Evolutionary conservation across 2,888 invertebrate species (phyloP).

Genomic region (Sphinx pinastri): DNA sequence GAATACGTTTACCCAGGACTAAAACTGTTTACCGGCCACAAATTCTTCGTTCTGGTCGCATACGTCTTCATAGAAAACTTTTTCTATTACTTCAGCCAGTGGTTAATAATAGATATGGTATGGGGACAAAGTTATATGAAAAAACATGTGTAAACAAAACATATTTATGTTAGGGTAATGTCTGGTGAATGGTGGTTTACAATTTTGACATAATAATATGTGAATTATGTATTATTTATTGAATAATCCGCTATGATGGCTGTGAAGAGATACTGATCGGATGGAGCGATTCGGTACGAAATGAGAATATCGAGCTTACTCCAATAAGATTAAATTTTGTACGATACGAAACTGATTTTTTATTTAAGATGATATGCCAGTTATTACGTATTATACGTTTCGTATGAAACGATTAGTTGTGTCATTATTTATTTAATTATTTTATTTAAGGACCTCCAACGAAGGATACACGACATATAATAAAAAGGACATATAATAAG

Average conservation of each 20-base stretch:
- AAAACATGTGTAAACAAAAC: slow-evolving; percentile 24
- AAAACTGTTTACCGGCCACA: slow-evolving; percentile 47
- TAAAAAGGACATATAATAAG: no score
- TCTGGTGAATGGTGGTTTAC: slow-evolving; percentile 11
- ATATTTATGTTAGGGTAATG: not conserved
- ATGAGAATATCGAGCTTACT: not conserved
- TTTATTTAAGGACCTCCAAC: no score
- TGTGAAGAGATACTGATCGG: not conserved
- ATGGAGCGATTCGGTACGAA: not conserved
- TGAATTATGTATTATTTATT: slow-evolving; percentile 23
- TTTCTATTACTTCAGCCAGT: slow-evolving; percentile 67
- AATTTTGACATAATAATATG: slow-evolving; percentile 12
- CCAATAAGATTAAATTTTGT: slow-evolving; percentile 6
- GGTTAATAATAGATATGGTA: slow-evolving; percentile 62
- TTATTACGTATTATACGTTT: no score
- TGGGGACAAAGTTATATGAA: slow-evolving; percentile 54
- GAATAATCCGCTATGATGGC: not conserved
- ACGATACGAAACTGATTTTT: not conserved
- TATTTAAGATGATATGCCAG: not conserved
- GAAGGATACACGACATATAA: no score
- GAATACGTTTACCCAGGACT: slow-evolving; percentile 66
- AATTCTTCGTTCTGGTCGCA: slow-evolving; percentile 47
- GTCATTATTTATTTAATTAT: no score
- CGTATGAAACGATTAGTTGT: no score
- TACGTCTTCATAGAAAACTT: slow-evolving; percentile 59